A percentile compares a stretch with the other conserved stretches of the same genome.
phyloP scores from a whole-genome alignment of 2,888 invertebrate genomes.

The Steinernema scapterisci region DNA sequence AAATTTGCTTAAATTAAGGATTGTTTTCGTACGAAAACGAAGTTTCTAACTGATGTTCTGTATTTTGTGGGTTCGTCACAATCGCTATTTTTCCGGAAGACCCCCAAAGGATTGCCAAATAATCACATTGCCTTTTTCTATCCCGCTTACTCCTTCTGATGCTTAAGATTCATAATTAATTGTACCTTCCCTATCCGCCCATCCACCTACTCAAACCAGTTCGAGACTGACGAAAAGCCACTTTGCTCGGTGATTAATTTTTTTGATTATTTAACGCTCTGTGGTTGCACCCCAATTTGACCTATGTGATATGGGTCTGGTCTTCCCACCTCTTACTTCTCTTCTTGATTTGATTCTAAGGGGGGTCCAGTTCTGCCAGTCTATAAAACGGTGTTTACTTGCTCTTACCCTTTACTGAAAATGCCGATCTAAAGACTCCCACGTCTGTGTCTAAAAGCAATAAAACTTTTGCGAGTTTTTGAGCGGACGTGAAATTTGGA shows the following conservation, averaged over 20 bases:
- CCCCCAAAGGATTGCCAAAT: too few relatives aligned
- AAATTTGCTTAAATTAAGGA: too few relatives aligned
- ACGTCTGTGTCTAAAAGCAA: neutral
- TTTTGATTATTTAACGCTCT: slow-evolving; percentile 1
- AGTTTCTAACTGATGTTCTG: too few relatives aligned
- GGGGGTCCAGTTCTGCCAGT: neutral
- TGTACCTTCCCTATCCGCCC: too few relatives aligned
- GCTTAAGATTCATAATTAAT: too few relatives aligned
- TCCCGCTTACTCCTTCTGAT: too few relatives aligned
- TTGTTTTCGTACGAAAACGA: too few relatives aligned
- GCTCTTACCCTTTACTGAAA: neutral
- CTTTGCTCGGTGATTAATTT: slow-evolving; percentile 6
- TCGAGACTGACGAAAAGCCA: neutral
- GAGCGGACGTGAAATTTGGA: neutral
- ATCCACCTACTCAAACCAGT: neutral
- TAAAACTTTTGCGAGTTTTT: neutral
- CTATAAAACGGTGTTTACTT: neutral
- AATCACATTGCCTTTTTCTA: too few relatives aligned
- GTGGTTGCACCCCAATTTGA: neutral
- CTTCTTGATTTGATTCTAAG: neutral
- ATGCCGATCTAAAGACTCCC: neutral
- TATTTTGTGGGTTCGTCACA: too few relatives aligned
- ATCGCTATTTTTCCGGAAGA: too few relatives aligned
- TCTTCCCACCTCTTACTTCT: neutral
- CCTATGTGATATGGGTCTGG: neutral